Evolutionary conservation across 2,797 vertebrate genomes (phyloP).

Genomic region (Sciurus carolinensis): DNA sequence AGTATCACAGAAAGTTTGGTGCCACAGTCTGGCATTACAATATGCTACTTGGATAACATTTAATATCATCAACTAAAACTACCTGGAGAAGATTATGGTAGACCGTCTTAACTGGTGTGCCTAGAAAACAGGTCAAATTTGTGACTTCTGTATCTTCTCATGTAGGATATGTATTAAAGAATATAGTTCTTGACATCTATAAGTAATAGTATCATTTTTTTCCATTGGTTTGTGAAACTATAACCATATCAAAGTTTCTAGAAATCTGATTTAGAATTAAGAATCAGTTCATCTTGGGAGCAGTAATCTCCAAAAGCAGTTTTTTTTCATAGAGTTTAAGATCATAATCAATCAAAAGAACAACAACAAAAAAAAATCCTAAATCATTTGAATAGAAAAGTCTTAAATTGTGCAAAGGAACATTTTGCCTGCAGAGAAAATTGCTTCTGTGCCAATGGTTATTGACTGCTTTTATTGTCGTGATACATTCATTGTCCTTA

Average conservation of each 20-base stretch:
- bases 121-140: neutral
- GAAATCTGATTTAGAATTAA: constrained; percentile 12
- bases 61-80: neutral
- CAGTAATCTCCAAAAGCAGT: neutral
- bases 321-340: neutral
- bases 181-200: neutral
- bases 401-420: neutral
- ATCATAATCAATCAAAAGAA: neutral
- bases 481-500: neutral
- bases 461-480: neutral
- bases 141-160: neutral
- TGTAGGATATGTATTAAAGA: neutral
- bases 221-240: neutral
- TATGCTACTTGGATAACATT: neutral
- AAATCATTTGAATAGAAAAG: neutral
- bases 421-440: constrained; percentile 21
- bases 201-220: constrained; percentile 26
- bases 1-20: neutral
- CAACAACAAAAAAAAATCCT: neutral
- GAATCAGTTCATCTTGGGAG: neutral
- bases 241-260: neutral
- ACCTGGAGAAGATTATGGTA: neutral
- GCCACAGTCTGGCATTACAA: neutral
- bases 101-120: neutral
- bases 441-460: neutral